Evolutionary conservation across 1,140 invertebrate genomes (phyloP), one percentile per base, ranked within the genome.

Genomic region (Scaptomyza hsui): DNA sequence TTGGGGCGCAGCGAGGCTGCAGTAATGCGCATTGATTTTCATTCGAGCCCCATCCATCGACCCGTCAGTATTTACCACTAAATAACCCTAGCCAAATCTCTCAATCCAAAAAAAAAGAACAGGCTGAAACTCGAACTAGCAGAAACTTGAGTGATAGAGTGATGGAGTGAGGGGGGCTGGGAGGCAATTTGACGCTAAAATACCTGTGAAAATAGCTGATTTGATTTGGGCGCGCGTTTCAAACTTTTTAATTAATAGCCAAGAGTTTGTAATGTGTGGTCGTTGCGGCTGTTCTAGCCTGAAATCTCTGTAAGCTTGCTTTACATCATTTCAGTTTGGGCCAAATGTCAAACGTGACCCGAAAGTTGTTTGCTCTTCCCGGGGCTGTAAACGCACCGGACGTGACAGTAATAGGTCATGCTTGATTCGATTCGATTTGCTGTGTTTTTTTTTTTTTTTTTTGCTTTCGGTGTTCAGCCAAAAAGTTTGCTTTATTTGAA

Each of bases 221-320:
- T 86, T 80, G 76, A 80, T 86, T 78, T 74, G 77, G 73, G 64
- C 60, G 73, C 64, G 81, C 7, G 26, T 29, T 68, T 67, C 67
- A 85, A 85, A 85, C 64, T 86, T 85, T 85, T 85, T 86, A 81
- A 85, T 85, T 86, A 85, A 86, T 85, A 77, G 81, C 73, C 48
- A 45, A 63, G 41, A 65, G 63, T 71, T 52, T 53, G 45, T 57
- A 62, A 49, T 67, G 48, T 63, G 35, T 52, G 41, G 16, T 21
- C 67, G 19, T 10, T 44, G 29, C 32, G 24, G 37, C 19, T 68
- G 32, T 19, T 44, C 18, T 24, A 16, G 44, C 19, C 9, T 10
- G n/a, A n/a, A 16, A 10, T 26, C 4, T n/a, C n/a, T n/a, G n/a
- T n/a, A n/a, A 45, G 29, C 26, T 21, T 57, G 13, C 47, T 37